phyloP scores from a whole-genome alignment of 2,113 vertebrate species.

The Corythaixoides concolor region DNA sequence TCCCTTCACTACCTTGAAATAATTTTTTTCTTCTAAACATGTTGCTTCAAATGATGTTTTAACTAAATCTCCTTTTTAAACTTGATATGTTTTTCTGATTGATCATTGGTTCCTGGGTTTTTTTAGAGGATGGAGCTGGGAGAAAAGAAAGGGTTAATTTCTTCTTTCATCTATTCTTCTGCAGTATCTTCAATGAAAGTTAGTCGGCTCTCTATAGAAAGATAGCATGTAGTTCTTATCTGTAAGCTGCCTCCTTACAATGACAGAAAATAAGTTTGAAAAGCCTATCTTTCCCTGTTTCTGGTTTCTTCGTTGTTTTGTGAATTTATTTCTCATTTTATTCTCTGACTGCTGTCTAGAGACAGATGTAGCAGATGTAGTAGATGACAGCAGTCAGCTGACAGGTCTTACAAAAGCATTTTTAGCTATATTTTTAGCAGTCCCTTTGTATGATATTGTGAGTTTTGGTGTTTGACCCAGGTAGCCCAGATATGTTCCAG shows the following conservation, averaged over 20 bases:
- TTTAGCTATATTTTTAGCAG: background rate
- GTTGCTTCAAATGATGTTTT: background rate
- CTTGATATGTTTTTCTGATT: background rate
- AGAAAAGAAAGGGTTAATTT: background rate
- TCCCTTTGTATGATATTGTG: background rate
- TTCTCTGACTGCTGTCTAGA: background rate
- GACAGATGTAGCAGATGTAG: no score
- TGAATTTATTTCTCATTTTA: background rate
- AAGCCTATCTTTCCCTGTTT: background rate
- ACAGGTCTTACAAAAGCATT: background rate
- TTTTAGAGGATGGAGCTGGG: background rate
- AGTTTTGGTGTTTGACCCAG: background rate
- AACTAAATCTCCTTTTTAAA: background rate
- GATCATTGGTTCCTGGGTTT: background rate
- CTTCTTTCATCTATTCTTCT: background rate
- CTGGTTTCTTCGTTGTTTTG: background rate
- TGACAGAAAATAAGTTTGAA: background rate
- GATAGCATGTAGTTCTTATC: background rate
- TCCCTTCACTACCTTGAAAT: background rate
- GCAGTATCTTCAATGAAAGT: background rate
- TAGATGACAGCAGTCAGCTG: background rate
- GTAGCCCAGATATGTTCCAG: background rate
- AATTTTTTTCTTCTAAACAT: background rate
- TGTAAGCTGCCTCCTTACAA: background rate
- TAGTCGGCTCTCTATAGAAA: background rate